Evolutionary conservation across 1,140 invertebrate species (phyloP).

Genomic region (Parasteatoda tepidariorum): DNA sequence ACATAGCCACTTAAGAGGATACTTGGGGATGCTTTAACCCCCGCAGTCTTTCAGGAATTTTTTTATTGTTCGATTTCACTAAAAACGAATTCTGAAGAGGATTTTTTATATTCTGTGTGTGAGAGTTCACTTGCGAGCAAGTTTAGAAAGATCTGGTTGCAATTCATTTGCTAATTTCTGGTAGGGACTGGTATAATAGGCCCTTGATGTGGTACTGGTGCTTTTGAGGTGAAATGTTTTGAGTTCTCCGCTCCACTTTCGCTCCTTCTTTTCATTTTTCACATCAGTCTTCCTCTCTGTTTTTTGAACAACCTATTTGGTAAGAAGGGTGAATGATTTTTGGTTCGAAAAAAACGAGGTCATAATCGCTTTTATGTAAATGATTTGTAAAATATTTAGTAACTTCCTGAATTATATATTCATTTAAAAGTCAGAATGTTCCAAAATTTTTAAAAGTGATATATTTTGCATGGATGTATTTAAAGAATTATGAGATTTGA

Average conservation of each 20-base stretch:
- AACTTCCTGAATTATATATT: neutral
- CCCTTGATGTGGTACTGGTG: neutral
- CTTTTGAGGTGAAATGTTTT: neutral
- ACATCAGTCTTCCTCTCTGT: neutral
- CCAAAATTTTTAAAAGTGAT: neutral
- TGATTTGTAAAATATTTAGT: neutral
- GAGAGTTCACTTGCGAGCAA: neutral
- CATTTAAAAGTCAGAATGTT: neutral
- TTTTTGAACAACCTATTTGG: neutral
- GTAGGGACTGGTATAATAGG: neutral
- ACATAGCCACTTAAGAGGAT: slow-evolving; percentile 25
- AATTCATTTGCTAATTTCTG: slow-evolving; percentile 54
- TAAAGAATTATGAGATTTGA: neutral
- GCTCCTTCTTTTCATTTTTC: slow-evolving; percentile 3
- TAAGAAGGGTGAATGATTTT: neutral
- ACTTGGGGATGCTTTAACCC: slow-evolving; percentile 50
- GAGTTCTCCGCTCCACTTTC: neutral
- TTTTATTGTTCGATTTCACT: neutral
- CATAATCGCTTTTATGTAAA: neutral
- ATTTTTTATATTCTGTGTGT: neutral
- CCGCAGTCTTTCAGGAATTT: slow-evolving; percentile 15
- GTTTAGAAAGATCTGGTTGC: neutral
- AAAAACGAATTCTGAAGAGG: neutral
- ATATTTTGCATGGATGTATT: neutral
- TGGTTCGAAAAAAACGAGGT: neutral